Percentiles rank a stretch among this genome's conserved stretches.
These are phyloP conservation scores for Carassius carassius DNA, from an alignment of 2,113 vertebrate species.

Conservation along the genomic window DNA sequence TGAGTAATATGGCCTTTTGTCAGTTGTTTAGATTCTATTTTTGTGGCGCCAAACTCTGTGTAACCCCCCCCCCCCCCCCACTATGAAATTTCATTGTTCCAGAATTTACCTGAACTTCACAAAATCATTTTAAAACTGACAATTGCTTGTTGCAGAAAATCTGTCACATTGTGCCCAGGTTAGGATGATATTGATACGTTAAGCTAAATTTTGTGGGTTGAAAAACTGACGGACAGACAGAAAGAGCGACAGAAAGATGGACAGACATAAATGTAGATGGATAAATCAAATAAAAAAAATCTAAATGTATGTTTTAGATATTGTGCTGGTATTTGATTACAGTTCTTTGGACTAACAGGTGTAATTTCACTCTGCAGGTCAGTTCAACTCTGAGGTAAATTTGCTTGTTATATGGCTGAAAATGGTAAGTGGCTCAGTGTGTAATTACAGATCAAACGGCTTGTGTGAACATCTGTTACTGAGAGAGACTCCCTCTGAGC, in stretches of 20 bases:
- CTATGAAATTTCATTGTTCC: too few species aligned
- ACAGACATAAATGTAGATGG: background rate
- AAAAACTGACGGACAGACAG: background rate
- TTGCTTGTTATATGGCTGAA: slow-evolving; percentile 1
- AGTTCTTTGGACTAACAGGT: background rate
- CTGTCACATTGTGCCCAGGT: background rate
- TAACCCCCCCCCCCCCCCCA: background rate
- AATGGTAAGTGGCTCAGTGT: background rate
- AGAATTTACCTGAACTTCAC: too few species aligned
- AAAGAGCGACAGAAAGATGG: background rate
- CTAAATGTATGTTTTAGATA: background rate
- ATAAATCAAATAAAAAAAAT: background rate
- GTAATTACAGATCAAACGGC: slow-evolving; percentile 29
- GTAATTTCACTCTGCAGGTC: background rate
- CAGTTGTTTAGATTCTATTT: background rate
- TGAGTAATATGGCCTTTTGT: background rate
- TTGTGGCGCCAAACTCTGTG: background rate
- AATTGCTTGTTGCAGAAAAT: background rate
- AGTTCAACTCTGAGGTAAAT: background rate
- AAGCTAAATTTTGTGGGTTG: background rate
- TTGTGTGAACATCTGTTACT: slow-evolving; percentile 15
- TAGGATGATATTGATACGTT: background rate
- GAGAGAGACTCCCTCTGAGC: background rate
- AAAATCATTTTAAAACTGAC: too few species aligned
- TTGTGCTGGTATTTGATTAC: background rate